These are phyloP conservation scores for Esox niger DNA, from an alignment of 2,113 vertebrate genomes.

Conservation along the genomic window DNA sequence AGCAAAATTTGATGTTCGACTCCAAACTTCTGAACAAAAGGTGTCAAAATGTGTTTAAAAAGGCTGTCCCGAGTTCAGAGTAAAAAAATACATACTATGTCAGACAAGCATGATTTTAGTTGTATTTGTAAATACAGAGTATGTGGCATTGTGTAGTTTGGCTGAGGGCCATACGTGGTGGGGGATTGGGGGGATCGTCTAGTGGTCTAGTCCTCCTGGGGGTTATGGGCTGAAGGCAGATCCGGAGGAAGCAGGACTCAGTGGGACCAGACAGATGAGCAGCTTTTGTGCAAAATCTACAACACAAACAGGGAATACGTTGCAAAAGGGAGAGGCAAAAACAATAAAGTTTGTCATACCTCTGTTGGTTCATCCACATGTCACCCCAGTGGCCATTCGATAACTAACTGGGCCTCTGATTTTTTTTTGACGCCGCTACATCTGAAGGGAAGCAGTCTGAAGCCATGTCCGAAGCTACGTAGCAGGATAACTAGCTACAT, in stretches of 20 bases:
- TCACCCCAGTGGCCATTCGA: too few species aligned
- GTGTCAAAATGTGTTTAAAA: conserved; percentile 48
- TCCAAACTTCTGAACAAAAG: conserved; percentile 51
- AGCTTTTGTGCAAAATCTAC: conserved; percentile 22
- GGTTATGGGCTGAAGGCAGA: conserved; percentile 13
- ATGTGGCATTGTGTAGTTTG: conserved; percentile 24
- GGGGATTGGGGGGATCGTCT: not conserved
- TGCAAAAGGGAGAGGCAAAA: too few species aligned
- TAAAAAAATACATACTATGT: conserved; percentile 69
- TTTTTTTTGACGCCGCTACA: too few species aligned
- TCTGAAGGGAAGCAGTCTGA: too few species aligned
- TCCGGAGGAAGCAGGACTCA: not conserved
- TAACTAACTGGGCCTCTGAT: too few species aligned
- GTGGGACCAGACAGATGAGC: not conserved
- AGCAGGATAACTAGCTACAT: too few species aligned
- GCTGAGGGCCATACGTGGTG: not conserved
- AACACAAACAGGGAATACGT: not conserved
- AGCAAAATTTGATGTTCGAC: conserved; percentile 8
- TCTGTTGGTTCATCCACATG: too few species aligned
- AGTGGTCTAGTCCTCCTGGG: not conserved
- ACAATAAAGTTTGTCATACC: too few species aligned
- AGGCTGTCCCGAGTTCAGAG: conserved; percentile 50
- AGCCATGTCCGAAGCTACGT: too few species aligned
- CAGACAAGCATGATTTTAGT: conserved; percentile 44
- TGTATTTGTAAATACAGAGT: conserved; percentile 47